Evolutionary conservation across 2,113 vertebrate genomes (phyloP).

Genomic region (Heterotilapia buettikoferi): DNA sequence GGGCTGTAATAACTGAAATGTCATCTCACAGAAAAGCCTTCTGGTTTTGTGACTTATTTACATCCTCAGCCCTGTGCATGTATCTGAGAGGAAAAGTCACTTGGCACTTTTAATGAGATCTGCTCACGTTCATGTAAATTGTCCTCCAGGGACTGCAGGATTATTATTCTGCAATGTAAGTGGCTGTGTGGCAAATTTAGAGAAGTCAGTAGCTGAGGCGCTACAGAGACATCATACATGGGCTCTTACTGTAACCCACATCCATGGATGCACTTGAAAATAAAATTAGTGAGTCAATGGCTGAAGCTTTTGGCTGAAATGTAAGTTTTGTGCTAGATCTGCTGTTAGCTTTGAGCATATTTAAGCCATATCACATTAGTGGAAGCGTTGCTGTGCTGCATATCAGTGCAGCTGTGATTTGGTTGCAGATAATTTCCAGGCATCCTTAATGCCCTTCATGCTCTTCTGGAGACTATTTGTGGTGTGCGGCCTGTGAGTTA

Average conservation of each 20-base stretch:
- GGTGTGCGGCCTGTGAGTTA: not conserved
- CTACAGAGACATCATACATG: not conserved
- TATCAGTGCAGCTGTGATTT: not conserved
- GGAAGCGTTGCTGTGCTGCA: not conserved
- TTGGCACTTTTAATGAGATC: constrained; percentile 22
- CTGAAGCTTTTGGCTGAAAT: not conserved
- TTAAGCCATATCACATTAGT: not conserved
- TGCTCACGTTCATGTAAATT: constrained; percentile 5
- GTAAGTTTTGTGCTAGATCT: not conserved
- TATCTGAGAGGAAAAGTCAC: not conserved
- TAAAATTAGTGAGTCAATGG: not conserved
- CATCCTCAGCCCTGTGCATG: not conserved
- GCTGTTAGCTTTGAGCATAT: not conserved
- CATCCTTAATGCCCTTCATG: not conserved
- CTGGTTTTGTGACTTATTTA: not conserved
- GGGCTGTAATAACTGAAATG: not conserved
- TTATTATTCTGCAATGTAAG: constrained; percentile 20
- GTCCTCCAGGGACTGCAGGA: not conserved
- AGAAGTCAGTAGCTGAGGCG: not conserved
- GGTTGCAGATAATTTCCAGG: not conserved
- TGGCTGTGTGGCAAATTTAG: not conserved
- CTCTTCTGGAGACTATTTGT: not conserved
- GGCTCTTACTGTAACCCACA: not conserved
- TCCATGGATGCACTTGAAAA: not conserved
- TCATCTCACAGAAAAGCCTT: not conserved